Conservation (phyloP, 2,888 invertebrate species). For the Andrena chrysosceles region DNA sequence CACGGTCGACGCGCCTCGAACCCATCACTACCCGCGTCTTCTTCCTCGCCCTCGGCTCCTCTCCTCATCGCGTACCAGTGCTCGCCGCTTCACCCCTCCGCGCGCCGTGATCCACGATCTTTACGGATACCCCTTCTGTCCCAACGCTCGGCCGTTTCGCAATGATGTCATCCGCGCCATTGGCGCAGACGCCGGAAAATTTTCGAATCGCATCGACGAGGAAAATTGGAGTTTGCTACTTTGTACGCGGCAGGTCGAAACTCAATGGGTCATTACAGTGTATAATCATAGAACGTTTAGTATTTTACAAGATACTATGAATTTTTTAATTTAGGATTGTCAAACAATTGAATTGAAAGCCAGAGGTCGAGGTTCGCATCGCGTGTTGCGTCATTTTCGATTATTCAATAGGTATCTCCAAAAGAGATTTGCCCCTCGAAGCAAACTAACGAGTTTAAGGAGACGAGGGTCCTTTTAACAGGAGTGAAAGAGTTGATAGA, state of each 20-base stretch:
- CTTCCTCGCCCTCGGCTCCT: constrained; percentile 48
- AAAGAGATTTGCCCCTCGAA: constrained; percentile 28
- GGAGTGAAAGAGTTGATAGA: not conserved
- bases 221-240: constrained; percentile 5
- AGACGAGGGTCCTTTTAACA: constrained; percentile 20
- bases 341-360: constrained; percentile 29
- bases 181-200: constrained; percentile 63
- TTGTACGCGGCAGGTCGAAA: not conserved
- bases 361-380: not conserved
- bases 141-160: constrained; percentile 63
- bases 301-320: too few relatives aligned
- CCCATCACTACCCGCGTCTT: constrained; percentile 51
- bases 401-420: constrained; percentile 28
- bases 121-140: constrained; percentile 61
- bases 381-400: constrained; percentile 4
- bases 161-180: constrained; percentile 77
- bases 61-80: constrained; percentile 13
- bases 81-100: constrained; percentile 36
- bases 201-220: constrained; percentile 3
- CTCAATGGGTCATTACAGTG: not conserved
- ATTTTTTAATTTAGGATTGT: too few relatives aligned
- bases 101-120: constrained; percentile 66
- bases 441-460: constrained; percentile 34
- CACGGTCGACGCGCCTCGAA: not conserved
- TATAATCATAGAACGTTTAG: too few relatives aligned